These are phyloP conservation scores for Pogonocherus hispidulus DNA, from an alignment of 2,888 invertebrate genomes.

Conservation along the genomic window DNA sequence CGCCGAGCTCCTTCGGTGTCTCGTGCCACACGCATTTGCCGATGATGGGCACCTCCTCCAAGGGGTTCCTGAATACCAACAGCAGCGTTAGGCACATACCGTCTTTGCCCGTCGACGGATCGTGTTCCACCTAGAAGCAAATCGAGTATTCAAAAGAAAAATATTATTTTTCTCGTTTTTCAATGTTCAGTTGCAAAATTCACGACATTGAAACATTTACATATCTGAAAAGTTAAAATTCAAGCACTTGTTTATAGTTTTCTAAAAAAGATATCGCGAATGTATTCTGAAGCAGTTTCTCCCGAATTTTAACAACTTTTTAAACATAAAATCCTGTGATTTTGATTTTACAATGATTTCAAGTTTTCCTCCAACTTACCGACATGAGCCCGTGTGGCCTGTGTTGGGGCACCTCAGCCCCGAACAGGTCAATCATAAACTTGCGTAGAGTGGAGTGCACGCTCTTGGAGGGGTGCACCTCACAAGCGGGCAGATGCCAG, in stretches of 20 bases:
- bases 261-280: no score
- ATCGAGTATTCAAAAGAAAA: not conserved
- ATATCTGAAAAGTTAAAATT: no score
- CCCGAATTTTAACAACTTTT: no score
- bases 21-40: slow-evolving; percentile 94
- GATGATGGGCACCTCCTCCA: slow-evolving; percentile 89
- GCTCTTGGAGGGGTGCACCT: slow-evolving; percentile 89
- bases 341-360: not conserved
- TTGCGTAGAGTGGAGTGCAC: slow-evolving; percentile 88
- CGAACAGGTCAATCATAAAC: slow-evolving; percentile 94
- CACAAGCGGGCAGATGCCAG: slow-evolving; percentile 88
- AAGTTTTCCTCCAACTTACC: slow-evolving; percentile 56
- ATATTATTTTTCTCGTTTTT: no score
- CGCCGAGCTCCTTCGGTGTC: slow-evolving; percentile 78
- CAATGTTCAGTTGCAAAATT: no score
- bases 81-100: slow-evolving; percentile 87
- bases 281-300: no score
- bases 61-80: slow-evolving; percentile 85
- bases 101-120: slow-evolving; percentile 74
- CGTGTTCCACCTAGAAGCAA: slow-evolving; percentile 74
- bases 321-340: no score
- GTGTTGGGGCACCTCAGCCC: slow-evolving; percentile 87
- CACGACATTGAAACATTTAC: no score
- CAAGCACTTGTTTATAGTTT: no score
- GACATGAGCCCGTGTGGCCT: slow-evolving; percentile 85